phyloP scores from a whole-genome alignment of 92 coral and sea anemone species.

The Paragorgia papillata region DNA sequence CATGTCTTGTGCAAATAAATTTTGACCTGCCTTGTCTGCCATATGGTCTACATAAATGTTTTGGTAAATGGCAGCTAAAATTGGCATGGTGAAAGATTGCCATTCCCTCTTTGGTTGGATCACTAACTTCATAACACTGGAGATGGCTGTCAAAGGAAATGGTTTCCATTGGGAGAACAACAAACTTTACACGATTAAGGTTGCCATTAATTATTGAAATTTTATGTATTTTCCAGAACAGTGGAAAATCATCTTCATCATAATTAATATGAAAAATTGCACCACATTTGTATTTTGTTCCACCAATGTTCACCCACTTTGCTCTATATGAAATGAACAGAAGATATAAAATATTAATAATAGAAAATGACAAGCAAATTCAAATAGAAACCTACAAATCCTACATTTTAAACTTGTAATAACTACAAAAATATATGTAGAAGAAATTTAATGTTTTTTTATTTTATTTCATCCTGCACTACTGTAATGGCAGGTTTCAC shows the following conservation, averaged over 20 bases:
- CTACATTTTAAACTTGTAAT: too few relatives aligned
- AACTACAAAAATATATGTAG: too few relatives aligned
- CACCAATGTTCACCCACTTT: slow-evolving; percentile 6
- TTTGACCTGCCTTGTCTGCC: background rate
- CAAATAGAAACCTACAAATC: too few relatives aligned
- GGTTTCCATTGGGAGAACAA: background rate
- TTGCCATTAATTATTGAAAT: background rate
- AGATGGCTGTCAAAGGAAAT: background rate
- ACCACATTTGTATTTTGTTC: background rate
- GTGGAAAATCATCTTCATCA: background rate
- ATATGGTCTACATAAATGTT: background rate
- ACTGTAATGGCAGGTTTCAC: too few relatives aligned
- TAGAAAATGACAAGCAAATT: too few relatives aligned
- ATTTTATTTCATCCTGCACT: too few relatives aligned
- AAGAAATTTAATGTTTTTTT: too few relatives aligned
- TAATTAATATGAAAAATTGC: background rate
- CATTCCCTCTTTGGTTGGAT: background rate
- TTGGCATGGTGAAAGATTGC: background rate
- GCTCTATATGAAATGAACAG: too few relatives aligned
- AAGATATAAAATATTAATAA: too few relatives aligned
- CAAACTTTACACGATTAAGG: background rate
- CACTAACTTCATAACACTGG: background rate
- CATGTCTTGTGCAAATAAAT: too few relatives aligned
- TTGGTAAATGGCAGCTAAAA: background rate
- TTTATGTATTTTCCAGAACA: background rate